Conservation (phyloP, 2,113 vertebrate species). For the Pantherophis guttatus region DNA sequence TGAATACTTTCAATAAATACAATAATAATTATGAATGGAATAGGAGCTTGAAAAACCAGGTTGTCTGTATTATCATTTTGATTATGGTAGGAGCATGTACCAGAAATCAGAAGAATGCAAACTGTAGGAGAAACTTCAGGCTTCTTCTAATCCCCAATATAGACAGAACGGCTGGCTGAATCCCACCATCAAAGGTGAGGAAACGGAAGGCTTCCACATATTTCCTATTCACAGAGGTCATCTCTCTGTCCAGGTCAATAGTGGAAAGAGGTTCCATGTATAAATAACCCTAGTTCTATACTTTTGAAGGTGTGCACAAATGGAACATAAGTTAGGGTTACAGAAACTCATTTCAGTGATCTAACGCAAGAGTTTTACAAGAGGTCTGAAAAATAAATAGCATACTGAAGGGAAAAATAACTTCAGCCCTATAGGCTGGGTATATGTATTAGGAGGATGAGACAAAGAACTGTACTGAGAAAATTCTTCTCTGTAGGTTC, state of each 20-base stretch:
- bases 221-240: background rate
- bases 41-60: background rate
- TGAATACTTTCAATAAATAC: background rate
- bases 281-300: background rate
- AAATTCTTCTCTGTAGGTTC: background rate
- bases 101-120: background rate
- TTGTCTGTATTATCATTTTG: background rate
- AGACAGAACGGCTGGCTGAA: background rate
- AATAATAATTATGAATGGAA: background rate
- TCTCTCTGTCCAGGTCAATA: background rate
- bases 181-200: background rate
- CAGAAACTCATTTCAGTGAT: background rate
- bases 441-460: background rate
- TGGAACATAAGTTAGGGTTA: background rate
- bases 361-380: background rate
- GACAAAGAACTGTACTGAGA: background rate
- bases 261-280: background rate
- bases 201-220: background rate
- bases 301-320: background rate
- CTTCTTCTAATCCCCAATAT: background rate
- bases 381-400: background rate
- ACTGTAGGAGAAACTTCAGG: background rate
- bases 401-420: background rate
- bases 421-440: background rate
- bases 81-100: background rate